A percentile compares a stretch with the other conserved stretches of the same genome.
These are phyloP conservation scores for Notolepis coatsorum DNA, from an alignment of 2,797 vertebrate species.

Conservation along the genomic window DNA sequence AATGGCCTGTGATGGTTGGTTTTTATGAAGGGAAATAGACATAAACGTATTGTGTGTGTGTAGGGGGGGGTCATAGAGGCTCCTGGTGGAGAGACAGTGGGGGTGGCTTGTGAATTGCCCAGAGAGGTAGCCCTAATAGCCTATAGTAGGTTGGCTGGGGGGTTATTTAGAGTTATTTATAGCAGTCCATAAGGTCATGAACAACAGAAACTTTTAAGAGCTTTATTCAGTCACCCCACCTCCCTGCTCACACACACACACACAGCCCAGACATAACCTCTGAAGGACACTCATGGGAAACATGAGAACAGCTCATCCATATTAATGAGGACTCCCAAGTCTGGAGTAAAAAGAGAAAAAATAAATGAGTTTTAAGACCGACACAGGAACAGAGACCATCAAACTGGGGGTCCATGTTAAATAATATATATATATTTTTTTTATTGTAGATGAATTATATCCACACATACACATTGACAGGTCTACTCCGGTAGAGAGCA, in stretches of 20 bases:
- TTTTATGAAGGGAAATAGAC: background rate
- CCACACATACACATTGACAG: slow-evolving; percentile 35
- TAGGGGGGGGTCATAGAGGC: background rate
- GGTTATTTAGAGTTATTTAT: slow-evolving; percentile 57
- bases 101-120: no score
- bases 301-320: slow-evolving; percentile 49
- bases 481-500: slow-evolving; percentile 26
- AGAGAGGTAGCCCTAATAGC: background rate
- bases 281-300: slow-evolving; percentile 65
- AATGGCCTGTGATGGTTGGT: background rate
- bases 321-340: slow-evolving; percentile 63
- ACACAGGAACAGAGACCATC: background rate
- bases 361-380: background rate
- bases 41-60: background rate
- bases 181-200: slow-evolving; percentile 56
- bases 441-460: slow-evolving; percentile 74
- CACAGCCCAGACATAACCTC: slow-evolving; percentile 54
- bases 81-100: background rate
- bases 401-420: slow-evolving; percentile 43
- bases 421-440: no score
- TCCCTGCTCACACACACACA: slow-evolving; percentile 23
- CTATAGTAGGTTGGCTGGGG: background rate
- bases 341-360: slow-evolving; percentile 5
- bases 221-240: slow-evolving; percentile 57
- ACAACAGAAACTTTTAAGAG: slow-evolving; percentile 59